phyloP scores from a whole-genome alignment of 1,140 invertebrate species.

The Brachionus koreanus region DNA sequence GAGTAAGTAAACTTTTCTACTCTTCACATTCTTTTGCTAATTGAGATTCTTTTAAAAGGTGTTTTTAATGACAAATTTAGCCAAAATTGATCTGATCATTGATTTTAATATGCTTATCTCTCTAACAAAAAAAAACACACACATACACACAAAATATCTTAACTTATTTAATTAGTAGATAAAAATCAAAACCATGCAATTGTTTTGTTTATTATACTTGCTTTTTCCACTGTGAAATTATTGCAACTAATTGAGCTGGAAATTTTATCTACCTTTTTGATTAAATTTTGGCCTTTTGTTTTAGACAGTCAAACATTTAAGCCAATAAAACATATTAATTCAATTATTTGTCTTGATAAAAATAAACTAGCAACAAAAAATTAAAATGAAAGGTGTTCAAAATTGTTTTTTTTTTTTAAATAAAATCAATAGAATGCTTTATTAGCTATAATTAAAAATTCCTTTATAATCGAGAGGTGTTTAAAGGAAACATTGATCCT shows the following conservation, averaged over 20 bases:
- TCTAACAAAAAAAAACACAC: background rate
- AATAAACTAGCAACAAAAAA: background rate
- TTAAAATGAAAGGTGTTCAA: too few relatives aligned
- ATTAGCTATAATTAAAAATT: background rate
- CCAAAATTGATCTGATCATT: background rate
- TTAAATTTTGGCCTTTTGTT: background rate
- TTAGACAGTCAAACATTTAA: background rate
- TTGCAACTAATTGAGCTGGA: background rate
- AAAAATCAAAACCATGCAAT: constrained; percentile 17
- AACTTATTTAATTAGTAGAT: background rate
- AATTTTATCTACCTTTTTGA: background rate
- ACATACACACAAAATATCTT: background rate
- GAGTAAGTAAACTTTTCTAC: background rate
- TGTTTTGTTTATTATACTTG: background rate
- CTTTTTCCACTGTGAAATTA: background rate
- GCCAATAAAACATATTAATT: background rate
- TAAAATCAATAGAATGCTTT: background rate
- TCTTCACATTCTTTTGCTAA: background rate
- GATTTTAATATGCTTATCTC: background rate
- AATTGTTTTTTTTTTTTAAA: background rate
- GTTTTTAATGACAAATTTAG: background rate
- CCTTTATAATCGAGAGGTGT: background rate
- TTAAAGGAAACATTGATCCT: background rate
- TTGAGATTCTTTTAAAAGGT: background rate
- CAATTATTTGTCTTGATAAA: background rate